These are phyloP conservation scores for Ephydatia muelleri DNA, from an alignment of 37 sponge, comb jelly and placozoan species.

Conservation along the genomic window DNA sequence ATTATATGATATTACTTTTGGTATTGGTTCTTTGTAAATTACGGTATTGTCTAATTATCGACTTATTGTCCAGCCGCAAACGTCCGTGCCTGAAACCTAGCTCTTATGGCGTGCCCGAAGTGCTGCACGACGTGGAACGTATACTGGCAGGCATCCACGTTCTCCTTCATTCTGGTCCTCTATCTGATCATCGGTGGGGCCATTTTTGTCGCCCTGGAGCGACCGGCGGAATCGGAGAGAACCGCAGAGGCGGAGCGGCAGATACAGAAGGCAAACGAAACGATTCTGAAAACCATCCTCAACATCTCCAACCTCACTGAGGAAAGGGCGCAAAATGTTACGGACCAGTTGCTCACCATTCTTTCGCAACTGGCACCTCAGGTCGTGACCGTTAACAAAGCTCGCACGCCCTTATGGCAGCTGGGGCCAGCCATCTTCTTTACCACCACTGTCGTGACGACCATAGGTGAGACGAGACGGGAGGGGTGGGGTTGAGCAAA, in stretches of 20 bases:
- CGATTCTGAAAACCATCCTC: neutral
- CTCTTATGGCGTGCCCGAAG: slow-evolving; percentile 26
- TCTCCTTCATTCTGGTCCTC: slow-evolving; percentile 17
- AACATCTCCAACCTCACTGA: slow-evolving; percentile 23
- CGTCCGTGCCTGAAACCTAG: neutral
- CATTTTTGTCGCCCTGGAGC: slow-evolving; percentile 46
- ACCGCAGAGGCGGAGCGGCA: neutral
- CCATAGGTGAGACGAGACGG: slow-evolving; percentile 55
- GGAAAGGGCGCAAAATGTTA: slow-evolving; percentile 13
- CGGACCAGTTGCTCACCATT: neutral
- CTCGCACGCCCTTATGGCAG: slow-evolving; percentile 16
- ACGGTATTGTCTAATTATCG: no score
- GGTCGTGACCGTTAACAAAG: neutral
- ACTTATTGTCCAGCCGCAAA: no score
- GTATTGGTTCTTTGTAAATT: neutral
- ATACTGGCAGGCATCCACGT: slow-evolving; percentile 24
- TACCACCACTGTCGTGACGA: slow-evolving; percentile 53
- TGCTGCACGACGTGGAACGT: slow-evolving; percentile 37
- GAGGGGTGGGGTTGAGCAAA: no score
- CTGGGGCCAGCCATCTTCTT: slow-evolving; percentile 55
- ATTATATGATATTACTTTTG: neutral
- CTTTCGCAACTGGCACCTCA: neutral
- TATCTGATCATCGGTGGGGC: slow-evolving; percentile 64
- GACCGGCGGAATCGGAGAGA: slow-evolving; percentile 18
- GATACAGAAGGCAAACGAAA: neutral